Conservation (phyloP, 2,797 vertebrate genomes). For the Halcyon chelicuti region DNA sequence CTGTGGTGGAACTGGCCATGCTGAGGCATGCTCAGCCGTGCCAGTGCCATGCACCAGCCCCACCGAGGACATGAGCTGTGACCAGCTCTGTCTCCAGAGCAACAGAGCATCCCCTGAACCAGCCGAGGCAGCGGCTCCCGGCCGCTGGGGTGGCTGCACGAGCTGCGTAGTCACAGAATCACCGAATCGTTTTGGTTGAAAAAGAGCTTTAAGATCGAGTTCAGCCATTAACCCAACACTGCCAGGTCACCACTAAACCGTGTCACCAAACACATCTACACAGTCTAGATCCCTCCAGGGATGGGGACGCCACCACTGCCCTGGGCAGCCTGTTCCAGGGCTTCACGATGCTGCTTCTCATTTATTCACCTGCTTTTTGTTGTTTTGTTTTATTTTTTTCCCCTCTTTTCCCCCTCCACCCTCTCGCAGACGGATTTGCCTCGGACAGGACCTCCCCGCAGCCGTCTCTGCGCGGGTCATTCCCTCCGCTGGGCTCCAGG, state of each 20-base stretch:
- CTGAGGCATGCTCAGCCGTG: fast-evolving
- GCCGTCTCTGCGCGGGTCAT: fast-evolving
- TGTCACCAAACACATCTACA: background rate
- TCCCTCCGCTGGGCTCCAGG: background rate
- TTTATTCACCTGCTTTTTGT: constrained; percentile 45
- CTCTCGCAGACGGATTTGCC: background rate
- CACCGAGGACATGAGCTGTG: background rate
- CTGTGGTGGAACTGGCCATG: fast-evolving
- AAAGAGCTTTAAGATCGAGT: background rate
- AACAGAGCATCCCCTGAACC: background rate
- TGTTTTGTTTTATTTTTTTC: background rate
- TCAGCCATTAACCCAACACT: background rate
- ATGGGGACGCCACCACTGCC: background rate
- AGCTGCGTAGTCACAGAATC: background rate
- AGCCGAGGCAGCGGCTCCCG: background rate
- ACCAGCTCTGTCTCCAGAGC: background rate
- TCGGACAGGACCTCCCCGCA: background rate
- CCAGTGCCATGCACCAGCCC: fast-evolving
- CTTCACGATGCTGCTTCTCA: background rate
- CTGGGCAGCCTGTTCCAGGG: background rate
- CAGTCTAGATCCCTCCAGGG: background rate
- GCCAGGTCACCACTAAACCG: background rate
- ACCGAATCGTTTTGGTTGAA: background rate
- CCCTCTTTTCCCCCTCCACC: fast-evolving
- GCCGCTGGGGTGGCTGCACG: background rate